These are phyloP conservation scores for Pelobates fuscus DNA, from an alignment of 2,113 vertebrate genomes.

Conservation along the genomic window DNA sequence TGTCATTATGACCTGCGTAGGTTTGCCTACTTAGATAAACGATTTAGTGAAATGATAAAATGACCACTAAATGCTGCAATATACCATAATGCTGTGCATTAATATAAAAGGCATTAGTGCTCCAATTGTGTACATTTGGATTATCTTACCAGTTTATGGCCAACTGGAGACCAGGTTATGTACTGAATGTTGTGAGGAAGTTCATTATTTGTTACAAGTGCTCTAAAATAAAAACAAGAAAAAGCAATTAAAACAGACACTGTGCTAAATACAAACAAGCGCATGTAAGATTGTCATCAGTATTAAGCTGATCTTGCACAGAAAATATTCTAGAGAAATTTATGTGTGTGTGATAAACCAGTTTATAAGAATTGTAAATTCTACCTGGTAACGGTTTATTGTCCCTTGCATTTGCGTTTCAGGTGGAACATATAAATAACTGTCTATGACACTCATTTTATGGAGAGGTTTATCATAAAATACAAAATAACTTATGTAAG, in stretches of 20 bases:
- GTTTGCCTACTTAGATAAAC: not conserved
- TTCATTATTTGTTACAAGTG: constrained; percentile 49
- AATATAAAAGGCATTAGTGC: not conserved
- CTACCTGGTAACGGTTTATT: constrained; percentile 26
- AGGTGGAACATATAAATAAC: not conserved
- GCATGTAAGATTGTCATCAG: too few species aligned
- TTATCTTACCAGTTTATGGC: constrained; percentile 77
- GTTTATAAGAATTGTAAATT: not conserved
- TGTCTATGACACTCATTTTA: constrained; percentile 6
- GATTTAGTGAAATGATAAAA: not conserved
- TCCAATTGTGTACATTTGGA: constrained; percentile 1
- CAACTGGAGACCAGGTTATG: constrained; percentile 72
- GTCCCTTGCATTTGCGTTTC: constrained; percentile 3
- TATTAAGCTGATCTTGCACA: too few species aligned
- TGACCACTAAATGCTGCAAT: not conserved
- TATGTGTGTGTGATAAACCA: not conserved
- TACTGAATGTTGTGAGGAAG: constrained; percentile 68
- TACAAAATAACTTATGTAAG: not conserved
- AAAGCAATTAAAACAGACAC: too few species aligned
- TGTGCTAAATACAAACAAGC: too few species aligned
- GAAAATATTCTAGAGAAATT: not conserved
- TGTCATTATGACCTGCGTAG: not conserved
- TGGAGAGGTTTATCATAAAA: not conserved
- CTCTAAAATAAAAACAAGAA: constrained; percentile 55
- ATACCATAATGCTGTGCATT: not conserved